These are phyloP conservation scores for Eriocheir sinensis DNA, from an alignment of 1,140 invertebrate genomes.

Conservation along the genomic window DNA sequence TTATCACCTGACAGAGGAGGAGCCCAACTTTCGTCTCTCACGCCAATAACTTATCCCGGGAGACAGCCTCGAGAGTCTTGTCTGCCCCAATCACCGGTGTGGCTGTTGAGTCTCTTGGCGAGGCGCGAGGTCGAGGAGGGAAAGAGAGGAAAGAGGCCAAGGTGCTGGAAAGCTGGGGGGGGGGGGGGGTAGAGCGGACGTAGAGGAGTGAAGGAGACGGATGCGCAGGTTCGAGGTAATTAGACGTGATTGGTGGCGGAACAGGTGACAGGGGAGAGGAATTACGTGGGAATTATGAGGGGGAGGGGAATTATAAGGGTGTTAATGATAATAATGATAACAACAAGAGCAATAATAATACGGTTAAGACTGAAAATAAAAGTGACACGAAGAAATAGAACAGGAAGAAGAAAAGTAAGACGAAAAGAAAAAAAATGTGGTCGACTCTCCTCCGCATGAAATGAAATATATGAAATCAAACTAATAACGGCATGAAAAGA, in stretches of 20 bases:
- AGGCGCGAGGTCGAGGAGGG: not conserved
- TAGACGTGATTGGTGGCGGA: too few species aligned
- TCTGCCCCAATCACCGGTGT: not conserved
- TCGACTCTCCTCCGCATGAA: too few species aligned
- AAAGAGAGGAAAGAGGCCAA: not conserved
- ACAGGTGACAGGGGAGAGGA: too few species aligned
- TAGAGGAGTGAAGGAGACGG: not conserved
- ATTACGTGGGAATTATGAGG: not conserved
- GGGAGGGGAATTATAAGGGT: not conserved
- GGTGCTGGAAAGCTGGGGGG: not conserved
- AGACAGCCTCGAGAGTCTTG: not conserved
- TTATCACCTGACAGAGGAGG: not conserved
- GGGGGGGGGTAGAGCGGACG: not conserved
- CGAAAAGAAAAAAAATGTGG: not conserved
- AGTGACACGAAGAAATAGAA: not conserved
- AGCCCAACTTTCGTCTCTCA: conserved; percentile 22
- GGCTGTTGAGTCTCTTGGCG: not conserved
- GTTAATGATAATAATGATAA: not conserved
- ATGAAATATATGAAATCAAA: not conserved
- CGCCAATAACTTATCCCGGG: not conserved
- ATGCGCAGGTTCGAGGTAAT: too few species aligned
- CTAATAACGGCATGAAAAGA: not conserved
- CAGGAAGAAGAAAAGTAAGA: not conserved
- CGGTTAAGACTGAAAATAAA: not conserved
- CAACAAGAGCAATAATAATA: not conserved